Base-by-base conservation (phyloP, 2,888 invertebrate species). In the Cancer borealis region DNA sequence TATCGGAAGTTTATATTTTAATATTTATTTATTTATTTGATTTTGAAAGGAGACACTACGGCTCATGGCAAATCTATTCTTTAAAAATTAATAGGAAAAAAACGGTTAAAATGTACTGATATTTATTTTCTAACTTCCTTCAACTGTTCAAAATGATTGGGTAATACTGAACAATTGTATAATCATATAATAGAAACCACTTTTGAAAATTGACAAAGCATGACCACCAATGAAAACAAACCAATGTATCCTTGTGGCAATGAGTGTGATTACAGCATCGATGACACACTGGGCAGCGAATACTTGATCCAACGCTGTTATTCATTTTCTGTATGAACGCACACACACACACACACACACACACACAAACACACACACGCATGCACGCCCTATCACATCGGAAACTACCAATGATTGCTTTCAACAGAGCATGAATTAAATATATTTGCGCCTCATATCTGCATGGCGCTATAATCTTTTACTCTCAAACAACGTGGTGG, bases 361-460 rank as follows among this genome's bases (percentile, higher is more conserved):
- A n/a, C n/a, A n/a, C n/a, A n/a, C n/a, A n/a, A n/a, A 6, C n/a
- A n/a, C 66, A 66, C 21, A n/a, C 6, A 6, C n/a, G 66, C 66
- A 66, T n/a, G 66, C 66, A n/a, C n/a, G 8, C 66, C 5, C n/a
- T n/a, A 5, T 21, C n/a, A 21, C 66, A 66, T 66, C n/a, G n/a
- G 66, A 66, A 66, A 66, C 66, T n/a, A n/a, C 66, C 66, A 66
- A 66, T 66, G 66, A 66, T 66, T 66, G 66, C 66, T n/a, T 66
- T 66, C 66, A 66, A 66, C n/a, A n/a, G 66, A 66, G n/a, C 66
- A n/a, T 66, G 66, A n/a, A 66, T 66, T n/a, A 66, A 66, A 66
- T 66, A 66, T 66, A 39, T 54, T 66, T 66, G n/a, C n/a, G 66
- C 66, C 66, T 66, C n/a, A n/a, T 66, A 66, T 66, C 66, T 66